Conservation (phyloP, 2,888 invertebrate genomes). For the Nectonema munidae region DNA sequence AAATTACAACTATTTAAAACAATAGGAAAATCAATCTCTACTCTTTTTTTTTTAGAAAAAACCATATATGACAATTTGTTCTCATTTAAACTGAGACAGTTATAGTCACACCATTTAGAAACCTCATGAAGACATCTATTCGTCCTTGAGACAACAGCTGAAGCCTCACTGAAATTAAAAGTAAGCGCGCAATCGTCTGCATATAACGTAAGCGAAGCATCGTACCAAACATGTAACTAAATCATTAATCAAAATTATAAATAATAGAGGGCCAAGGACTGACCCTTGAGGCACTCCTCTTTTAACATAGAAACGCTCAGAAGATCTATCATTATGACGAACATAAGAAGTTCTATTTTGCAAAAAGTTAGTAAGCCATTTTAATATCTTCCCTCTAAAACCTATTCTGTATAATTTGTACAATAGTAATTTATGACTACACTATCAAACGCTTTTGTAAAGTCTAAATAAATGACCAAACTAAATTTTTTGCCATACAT, state of each 20-base stretch:
- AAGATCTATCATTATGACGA: not conserved
- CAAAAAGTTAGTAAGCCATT: slow-evolving; percentile 8
- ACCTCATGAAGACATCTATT: too few relatives aligned
- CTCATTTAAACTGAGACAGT: too few relatives aligned
- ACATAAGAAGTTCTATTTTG: not conserved
- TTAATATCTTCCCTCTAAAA: not conserved
- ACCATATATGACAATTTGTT: too few relatives aligned
- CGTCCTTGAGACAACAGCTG: too few relatives aligned
- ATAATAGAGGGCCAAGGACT: slow-evolving; percentile 8
- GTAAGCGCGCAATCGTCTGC: slow-evolving; percentile 9
- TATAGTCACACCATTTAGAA: too few relatives aligned
- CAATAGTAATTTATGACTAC: slow-evolving; percentile 6
- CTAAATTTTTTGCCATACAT: too few relatives aligned
- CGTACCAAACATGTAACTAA: slow-evolving; percentile 2
- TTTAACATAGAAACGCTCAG: not conserved
- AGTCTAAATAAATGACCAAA: too few relatives aligned
- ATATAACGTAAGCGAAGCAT: not conserved
- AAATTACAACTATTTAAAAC: too few relatives aligned
- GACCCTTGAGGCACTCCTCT: slow-evolving; percentile 13
- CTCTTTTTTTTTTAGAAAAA: too few relatives aligned
- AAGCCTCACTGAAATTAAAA: not conserved
- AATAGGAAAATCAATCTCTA: too few relatives aligned
- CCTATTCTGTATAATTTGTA: slow-evolving; percentile 1
- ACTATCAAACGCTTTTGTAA: too few relatives aligned
- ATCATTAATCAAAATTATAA: slow-evolving; percentile 10